Conservation (phyloP, 2,888 invertebrate species). For the Scotopteryx bipunctaria region DNA sequence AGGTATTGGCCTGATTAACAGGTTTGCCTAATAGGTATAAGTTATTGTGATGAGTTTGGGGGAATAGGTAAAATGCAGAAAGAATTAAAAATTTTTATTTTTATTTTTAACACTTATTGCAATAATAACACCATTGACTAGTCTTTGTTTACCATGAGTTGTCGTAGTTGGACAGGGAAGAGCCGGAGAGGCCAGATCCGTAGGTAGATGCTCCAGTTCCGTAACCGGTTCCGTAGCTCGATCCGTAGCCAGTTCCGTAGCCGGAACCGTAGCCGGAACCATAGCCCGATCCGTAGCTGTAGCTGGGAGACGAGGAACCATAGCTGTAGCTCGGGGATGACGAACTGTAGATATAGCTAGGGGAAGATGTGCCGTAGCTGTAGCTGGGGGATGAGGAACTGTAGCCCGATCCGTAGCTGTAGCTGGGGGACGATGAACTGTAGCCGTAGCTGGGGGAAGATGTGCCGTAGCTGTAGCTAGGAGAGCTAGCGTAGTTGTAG, state of each 20-base stretch:
- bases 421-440: slow-evolving; percentile 15
- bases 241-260: slow-evolving; percentile 16
- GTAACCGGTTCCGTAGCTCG: slow-evolving; percentile 33
- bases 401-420: slow-evolving; percentile 22
- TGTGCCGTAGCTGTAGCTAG: slow-evolving; percentile 22
- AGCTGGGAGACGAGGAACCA: slow-evolving; percentile 7
- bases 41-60: no score
- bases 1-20: no score
- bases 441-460: slow-evolving; percentile 28
- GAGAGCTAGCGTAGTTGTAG: slow-evolving; percentile 33
- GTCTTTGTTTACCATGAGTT: slow-evolving; percentile 17
- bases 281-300: slow-evolving; percentile 7
- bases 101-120: slow-evolving; percentile 13
- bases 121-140: slow-evolving; percentile 14
- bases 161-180: not conserved
- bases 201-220: slow-evolving; percentile 24
- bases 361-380: not conserved
- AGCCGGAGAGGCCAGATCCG: slow-evolving; percentile 9
- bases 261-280: slow-evolving; percentile 19
- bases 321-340: not conserved
- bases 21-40: no score
- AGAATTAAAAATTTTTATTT: slow-evolving; percentile 1
- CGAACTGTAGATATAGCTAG: slow-evolving; percentile 4
- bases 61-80: no score
- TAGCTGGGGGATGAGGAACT: slow-evolving; percentile 19